Percentiles rank a stretch among this genome's conserved stretches.
Evolutionary conservation across 2,888 invertebrate species (phyloP).

Genomic region (Abrostola tripartita): DNA sequence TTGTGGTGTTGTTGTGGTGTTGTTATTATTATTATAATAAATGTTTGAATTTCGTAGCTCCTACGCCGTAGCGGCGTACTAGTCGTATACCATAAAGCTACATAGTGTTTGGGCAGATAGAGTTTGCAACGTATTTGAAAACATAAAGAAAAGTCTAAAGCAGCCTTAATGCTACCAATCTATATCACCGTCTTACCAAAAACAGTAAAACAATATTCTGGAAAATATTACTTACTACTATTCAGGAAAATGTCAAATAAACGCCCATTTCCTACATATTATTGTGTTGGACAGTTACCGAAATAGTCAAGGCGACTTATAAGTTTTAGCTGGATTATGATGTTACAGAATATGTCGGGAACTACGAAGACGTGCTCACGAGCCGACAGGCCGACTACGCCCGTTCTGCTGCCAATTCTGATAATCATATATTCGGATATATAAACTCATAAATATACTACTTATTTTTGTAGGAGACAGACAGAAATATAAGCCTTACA

Average conservation of each 20-base stretch:
- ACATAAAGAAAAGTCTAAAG: no score
- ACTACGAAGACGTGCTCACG: neutral
- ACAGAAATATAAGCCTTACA: neutral
- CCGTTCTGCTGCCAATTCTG: neutral
- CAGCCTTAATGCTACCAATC: neutral
- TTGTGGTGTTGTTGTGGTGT: no score
- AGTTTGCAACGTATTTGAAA: no score
- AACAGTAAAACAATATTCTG: conserved; percentile 6
- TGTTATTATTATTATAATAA: no score
- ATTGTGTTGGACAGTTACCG: conserved; percentile 10
- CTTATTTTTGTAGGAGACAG: neutral
- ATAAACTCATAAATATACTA: neutral
- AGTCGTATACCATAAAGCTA: no score
- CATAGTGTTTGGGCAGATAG: no score
- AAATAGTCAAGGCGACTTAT: conserved; percentile 5
- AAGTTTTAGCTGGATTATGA: neutral
- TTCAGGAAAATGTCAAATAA: conserved; percentile 10
- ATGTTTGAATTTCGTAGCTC: no score
- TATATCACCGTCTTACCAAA: neutral
- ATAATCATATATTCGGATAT: conserved; percentile 2
- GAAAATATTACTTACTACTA: no score
- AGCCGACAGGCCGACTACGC: neutral
- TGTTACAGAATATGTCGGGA: neutral
- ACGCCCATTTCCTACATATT: conserved; percentile 10
- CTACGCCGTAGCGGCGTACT: no score